phyloP scores from a whole-genome alignment of 1,140 invertebrate genomes.

The Eubasilissa regina region DNA sequence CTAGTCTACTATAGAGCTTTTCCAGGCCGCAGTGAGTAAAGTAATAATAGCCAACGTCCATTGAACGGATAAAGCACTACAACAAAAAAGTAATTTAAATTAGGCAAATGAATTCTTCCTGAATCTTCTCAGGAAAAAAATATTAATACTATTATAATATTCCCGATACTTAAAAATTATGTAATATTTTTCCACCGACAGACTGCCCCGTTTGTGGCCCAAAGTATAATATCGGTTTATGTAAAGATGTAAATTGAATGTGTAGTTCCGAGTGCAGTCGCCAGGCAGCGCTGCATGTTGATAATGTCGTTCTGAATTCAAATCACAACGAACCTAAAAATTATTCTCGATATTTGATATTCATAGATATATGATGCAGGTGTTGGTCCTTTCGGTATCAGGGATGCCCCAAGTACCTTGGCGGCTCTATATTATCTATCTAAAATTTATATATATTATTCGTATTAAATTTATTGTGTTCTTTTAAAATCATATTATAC shows the following conservation, averaged over 20 bases:
- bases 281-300: conserved; percentile 15
- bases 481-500: no score
- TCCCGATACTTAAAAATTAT: neutral
- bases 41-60: no score
- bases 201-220: neutral
- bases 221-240: conserved; percentile 21
- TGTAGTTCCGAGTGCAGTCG: conserved; percentile 33
- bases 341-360: conserved; percentile 25
- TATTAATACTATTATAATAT: neutral
- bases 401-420: neutral
- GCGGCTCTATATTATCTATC: no score
- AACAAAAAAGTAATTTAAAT: no score
- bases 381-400: neutral
- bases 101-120: no score
- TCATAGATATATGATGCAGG: conserved; percentile 4
- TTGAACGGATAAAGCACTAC: no score
- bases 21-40: no score
- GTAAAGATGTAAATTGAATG: conserved; percentile 34
- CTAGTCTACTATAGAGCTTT: no score
- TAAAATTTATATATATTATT: no score
- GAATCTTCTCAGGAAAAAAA: no score
- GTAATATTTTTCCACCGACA: neutral
- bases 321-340: conserved; percentile 26
- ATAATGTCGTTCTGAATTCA: conserved; percentile 41
- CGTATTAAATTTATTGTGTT: no score